Percentiles rank a stretch among this genome's conserved stretches.
These are phyloP conservation scores for Ceratina calcarata DNA, from an alignment of 1,140 invertebrate species.

Conservation along the genomic window DNA sequence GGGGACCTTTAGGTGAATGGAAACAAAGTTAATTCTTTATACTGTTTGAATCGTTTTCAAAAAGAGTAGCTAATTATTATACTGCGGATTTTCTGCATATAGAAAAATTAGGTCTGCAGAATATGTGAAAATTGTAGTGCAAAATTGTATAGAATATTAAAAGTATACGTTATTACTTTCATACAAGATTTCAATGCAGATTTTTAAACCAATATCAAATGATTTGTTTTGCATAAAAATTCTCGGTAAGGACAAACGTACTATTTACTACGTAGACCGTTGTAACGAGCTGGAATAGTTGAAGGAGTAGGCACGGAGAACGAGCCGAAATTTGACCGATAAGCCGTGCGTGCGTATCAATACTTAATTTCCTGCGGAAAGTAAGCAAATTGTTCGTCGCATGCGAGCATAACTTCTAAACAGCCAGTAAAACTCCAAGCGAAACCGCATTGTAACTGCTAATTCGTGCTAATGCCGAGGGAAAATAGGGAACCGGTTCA, in stretches of 20 bases:
- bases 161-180: no score
- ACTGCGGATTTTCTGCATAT: no score
- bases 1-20: no score
- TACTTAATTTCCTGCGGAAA: conserved; percentile 32
- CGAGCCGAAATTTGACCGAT: neutral
- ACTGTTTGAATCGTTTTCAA: no score
- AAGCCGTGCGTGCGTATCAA: conserved; percentile 37
- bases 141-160: no score
- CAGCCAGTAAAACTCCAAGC: conserved; percentile 34
- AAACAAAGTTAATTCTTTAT: no score
- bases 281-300: no score
- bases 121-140: no score
- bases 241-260: neutral
- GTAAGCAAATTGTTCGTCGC: conserved; percentile 42
- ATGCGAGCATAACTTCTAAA: conserved; percentile 43
- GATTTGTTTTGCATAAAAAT: neutral
- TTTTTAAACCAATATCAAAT: no score
- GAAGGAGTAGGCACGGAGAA: neutral
- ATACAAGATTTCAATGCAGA: no score
- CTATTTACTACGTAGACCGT: neutral
- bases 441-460: conserved; percentile 32
- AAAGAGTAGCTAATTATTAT: no score
- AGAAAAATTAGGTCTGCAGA: no score
- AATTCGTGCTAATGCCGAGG: conserved; percentile 46
- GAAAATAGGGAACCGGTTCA: conserved; percentile 13